phyloP scores from a whole-genome alignment of 2,797 vertebrate species.

The Tamandua tetradactyla region DNA sequence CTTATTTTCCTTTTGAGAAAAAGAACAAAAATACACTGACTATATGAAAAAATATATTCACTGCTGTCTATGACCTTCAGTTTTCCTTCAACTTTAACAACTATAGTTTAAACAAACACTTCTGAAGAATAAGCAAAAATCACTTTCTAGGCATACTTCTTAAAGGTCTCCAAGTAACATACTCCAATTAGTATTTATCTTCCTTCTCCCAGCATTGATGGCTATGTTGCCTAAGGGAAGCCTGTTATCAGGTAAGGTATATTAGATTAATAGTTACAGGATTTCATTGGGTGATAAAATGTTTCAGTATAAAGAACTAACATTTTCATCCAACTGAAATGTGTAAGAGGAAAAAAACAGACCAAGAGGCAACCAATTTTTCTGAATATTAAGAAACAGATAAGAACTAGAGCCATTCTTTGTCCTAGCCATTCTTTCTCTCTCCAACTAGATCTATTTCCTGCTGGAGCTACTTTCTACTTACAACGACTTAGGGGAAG shows the following conservation, averaged over 20 bases:
- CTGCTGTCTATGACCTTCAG: slow-evolving; percentile 76
- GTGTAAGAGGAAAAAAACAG: not conserved
- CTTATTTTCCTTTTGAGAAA: slow-evolving; percentile 77
- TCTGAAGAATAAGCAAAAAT: slow-evolving; percentile 82
- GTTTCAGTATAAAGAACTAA: not conserved
- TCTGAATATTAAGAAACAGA: slow-evolving; percentile 24
- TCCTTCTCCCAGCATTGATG: slow-evolving; percentile 63
- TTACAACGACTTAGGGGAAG: not conserved
- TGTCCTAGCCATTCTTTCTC: slow-evolving; percentile 30
- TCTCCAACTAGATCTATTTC: not conserved
- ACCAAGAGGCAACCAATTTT: not conserved
- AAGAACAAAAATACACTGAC: slow-evolving; percentile 65
- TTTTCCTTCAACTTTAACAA: slow-evolving; percentile 82
- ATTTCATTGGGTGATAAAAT: not conserved
- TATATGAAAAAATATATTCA: slow-evolving; percentile 80
- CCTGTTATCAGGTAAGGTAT: slow-evolving; percentile 63
- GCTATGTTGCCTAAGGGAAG: slow-evolving; percentile 67
- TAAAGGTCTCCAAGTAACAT: slow-evolving; percentile 77
- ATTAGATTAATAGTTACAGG: not conserved
- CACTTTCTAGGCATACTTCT: slow-evolving; percentile 72
- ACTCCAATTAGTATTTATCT: slow-evolving; percentile 83
- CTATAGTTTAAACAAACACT: slow-evolving; percentile 85
- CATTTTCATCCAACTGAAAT: slow-evolving; percentile 33
- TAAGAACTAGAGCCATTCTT: slow-evolving; percentile 33
- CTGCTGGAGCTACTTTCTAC: not conserved